Evolutionary conservation across 2,113 vertebrate genomes (phyloP).

Genomic region (Elanoides forficatus): DNA sequence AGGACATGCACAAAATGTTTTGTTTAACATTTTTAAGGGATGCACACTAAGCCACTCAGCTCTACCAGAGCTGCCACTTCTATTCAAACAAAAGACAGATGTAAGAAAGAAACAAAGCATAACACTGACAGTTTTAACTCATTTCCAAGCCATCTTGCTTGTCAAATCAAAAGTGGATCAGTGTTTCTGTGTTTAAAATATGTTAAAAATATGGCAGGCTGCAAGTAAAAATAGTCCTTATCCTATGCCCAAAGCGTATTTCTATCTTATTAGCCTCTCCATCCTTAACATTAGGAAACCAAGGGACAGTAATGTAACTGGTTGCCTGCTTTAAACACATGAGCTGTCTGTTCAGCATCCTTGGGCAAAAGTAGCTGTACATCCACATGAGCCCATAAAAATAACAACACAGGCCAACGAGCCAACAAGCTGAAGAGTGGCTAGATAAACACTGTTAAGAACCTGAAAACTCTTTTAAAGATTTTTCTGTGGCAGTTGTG

Average conservation of each 20-base stretch:
- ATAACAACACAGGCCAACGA: background rate
- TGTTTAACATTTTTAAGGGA: background rate
- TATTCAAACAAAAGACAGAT: background rate
- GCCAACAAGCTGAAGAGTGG: background rate
- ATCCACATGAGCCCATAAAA: background rate
- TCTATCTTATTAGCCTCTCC: background rate
- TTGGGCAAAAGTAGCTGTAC: background rate
- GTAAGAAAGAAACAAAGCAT: background rate
- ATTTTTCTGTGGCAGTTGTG: background rate
- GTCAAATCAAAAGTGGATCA: background rate
- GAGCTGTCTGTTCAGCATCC: background rate
- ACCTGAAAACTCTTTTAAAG: background rate
- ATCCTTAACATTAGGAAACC: background rate
- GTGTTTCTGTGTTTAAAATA: background rate
- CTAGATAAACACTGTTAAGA: background rate
- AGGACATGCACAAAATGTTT: background rate
- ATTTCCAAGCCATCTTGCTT: background rate
- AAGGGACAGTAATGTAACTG: background rate
- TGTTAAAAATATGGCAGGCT: background rate
- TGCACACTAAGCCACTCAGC: background rate
- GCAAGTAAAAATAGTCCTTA: background rate
- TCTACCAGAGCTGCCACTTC: background rate
- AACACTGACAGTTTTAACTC: background rate
- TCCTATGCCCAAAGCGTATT: fast-evolving
- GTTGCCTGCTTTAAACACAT: background rate